phyloP scores from a whole-genome alignment of 2,888 invertebrate species.

The Standfussiana lucernea region DNA sequence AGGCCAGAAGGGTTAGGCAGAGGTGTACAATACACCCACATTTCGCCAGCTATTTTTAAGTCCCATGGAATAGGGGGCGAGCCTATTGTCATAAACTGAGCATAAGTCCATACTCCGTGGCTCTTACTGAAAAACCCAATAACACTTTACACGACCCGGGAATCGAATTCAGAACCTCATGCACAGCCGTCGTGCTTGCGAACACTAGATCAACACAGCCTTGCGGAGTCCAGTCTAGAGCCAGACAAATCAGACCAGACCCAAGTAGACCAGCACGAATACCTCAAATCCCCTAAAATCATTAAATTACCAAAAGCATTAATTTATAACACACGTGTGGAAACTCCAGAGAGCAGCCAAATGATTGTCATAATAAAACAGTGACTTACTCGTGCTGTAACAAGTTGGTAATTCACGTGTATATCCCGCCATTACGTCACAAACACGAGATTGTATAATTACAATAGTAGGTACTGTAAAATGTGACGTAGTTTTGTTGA shows the following conservation, averaged over 20 bases:
- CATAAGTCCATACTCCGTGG: too few species aligned
- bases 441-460: constrained; percentile 19
- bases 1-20: background rate
- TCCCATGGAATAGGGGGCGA: background rate
- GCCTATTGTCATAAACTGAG: background rate
- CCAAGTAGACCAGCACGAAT: background rate
- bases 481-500: constrained; percentile 17
- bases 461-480: background rate
- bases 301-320: background rate
- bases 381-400: background rate
- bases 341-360: background rate
- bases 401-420: constrained; percentile 21
- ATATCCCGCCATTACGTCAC: constrained; percentile 1
- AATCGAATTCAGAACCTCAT: background rate
- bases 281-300: background rate
- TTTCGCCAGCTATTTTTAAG: background rate
- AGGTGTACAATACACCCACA: background rate
- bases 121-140: background rate
- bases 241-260: background rate
- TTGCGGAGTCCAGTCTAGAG: background rate
- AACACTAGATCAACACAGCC: background rate
- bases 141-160: background rate
- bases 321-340: background rate
- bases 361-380: background rate
- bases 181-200: background rate